Evolutionary conservation across 1,140 invertebrate species (phyloP), one percentile per base, ranked within the genome.

Genomic region (Rhyzopertha dominica): DNA sequence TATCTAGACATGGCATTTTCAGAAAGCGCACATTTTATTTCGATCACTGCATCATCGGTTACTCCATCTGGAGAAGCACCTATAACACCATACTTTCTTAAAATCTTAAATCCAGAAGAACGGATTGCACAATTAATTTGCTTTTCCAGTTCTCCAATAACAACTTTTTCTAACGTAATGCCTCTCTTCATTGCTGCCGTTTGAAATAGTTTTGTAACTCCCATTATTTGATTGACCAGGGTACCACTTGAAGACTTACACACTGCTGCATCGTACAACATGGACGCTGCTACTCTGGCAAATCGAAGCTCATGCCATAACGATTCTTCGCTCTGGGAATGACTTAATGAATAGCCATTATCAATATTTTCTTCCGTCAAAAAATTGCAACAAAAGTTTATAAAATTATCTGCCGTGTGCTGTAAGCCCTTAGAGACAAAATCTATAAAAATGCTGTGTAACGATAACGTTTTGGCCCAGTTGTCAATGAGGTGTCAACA

Each of bases 211-310:
- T 56, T 63, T 18, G 46, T 45, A 19, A 31, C 28, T 17, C 51
- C 52, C 17, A 62, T 45, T 12, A 63, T 55, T 12, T 49, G 22
- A 17, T 54, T 40, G 16, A 62, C 48, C 8, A 65, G 46, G n/a
- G 54, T 39, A 16, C 51, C 52, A 23, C 53, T 49, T 28, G 36
- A 22, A 12, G 56, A 63, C 44, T 58, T 56, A 49, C 64, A 68
- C 12, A 53, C 29, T 12, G 51, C 51, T 4, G 56, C 51, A 54
- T 63, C 57, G 49, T 65, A 56, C 0, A 59, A 36, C 39, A 56
- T 62, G n/a, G 62, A 65, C 12, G 63, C 62, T 19, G 64, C 66
- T 4, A 67, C 58, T 19, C 62, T 30, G 3, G 59, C 54, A 53
- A 54, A 65, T 16, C 58, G 43, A 22, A 63, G 42, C 36, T 62